Conservation (phyloP, 1,140 invertebrate species). For the Magallana angulata region DNA sequence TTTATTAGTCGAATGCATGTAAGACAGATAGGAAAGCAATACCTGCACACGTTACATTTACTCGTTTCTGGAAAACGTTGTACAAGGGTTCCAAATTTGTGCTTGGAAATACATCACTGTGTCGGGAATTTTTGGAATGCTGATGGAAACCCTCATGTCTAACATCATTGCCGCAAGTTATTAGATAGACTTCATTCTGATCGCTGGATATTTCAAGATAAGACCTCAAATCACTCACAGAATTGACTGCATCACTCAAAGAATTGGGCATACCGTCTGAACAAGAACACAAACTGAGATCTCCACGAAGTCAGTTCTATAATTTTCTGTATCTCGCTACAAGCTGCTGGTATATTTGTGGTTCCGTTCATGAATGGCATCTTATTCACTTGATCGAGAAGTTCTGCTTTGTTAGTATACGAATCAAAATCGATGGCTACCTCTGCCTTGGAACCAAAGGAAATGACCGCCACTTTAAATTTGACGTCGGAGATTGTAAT, state of each 20-base stretch:
- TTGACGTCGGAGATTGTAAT: background rate
- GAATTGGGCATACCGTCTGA: constrained; percentile 25
- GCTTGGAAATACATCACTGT: background rate
- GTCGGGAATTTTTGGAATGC: background rate
- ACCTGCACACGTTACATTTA: constrained; percentile 11
- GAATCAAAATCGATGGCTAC: constrained; percentile 17
- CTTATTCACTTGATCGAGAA: background rate
- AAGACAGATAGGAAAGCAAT: background rate
- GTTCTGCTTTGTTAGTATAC: constrained; percentile 1
- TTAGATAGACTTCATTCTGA: background rate
- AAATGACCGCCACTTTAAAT: constrained; percentile 27
- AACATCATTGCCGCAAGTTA: constrained; percentile 31
- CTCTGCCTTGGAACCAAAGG: background rate
- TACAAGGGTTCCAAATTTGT: constrained; percentile 12
- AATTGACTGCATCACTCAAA: background rate
- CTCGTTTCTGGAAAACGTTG: background rate
- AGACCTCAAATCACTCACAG: background rate
- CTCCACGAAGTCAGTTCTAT: background rate
- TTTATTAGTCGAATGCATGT: no score
- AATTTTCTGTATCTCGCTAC: background rate
- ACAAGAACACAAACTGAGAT: constrained; percentile 25
- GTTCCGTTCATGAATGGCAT: constrained; percentile 11
- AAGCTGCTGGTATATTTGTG: background rate
- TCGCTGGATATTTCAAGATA: background rate
- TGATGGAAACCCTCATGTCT: constrained; percentile 20